Conservation (phyloP, 2,888 invertebrate genomes). For the Coelinius sp. region DNA sequence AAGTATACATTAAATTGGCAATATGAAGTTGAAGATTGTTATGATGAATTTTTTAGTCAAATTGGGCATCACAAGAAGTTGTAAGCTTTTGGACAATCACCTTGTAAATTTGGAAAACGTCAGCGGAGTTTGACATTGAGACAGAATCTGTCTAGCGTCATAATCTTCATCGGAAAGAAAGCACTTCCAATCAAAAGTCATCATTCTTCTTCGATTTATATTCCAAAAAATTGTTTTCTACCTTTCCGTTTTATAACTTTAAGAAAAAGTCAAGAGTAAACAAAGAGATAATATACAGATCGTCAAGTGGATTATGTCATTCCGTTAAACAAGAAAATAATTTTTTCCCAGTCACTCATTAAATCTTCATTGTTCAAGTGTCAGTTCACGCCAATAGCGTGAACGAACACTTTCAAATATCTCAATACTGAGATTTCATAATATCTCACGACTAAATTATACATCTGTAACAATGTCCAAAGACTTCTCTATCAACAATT, state of each 20-base stretch:
- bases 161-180: too few relatives aligned
- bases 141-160: too few relatives aligned
- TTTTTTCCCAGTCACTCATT: not conserved
- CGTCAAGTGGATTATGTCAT: constrained; percentile 8
- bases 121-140: too few relatives aligned
- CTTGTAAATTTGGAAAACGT: too few relatives aligned
- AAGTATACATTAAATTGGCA: too few relatives aligned
- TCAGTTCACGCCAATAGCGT: not conserved
- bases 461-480: not conserved
- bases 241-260: not conserved
- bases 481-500: not conserved
- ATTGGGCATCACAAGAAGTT: too few relatives aligned
- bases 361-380: constrained; percentile 18
- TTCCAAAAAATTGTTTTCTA: not conserved
- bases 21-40: too few relatives aligned
- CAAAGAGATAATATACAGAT: not conserved
- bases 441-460: not conserved
- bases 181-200: too few relatives aligned
- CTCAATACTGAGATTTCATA: constrained; percentile 8
- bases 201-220: not conserved
- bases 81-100: too few relatives aligned
- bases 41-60: too few relatives aligned
- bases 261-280: constrained; percentile 2
- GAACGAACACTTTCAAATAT: constrained; percentile 16
- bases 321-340: constrained; percentile 1